phyloP scores from a whole-genome alignment of 2,888 invertebrate species.

The Strigamia transsilvanica region DNA sequence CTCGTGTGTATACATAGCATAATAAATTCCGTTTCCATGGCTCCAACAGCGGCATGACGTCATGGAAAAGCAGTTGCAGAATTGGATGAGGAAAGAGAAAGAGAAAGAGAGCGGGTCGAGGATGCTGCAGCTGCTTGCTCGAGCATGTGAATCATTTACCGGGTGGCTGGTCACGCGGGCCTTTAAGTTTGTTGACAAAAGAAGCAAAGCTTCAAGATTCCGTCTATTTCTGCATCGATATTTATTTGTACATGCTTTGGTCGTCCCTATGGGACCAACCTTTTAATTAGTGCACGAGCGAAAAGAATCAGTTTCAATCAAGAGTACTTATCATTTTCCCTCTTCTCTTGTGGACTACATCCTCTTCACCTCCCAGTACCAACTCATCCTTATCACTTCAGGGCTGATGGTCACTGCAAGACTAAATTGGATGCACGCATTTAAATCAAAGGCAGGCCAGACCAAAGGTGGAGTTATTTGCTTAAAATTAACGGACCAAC shows the following conservation, averaged over 20 bases:
- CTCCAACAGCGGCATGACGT: constrained; percentile 17
- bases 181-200: constrained; percentile 48
- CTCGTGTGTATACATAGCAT: constrained; percentile 44
- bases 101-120: constrained; percentile 17
- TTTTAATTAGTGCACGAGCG: constrained; percentile 34
- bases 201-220: constrained; percentile 28
- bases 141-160: constrained; percentile 45
- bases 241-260: constrained; percentile 21
- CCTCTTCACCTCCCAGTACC: constrained; percentile 15
- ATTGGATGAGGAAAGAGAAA: constrained; percentile 3
- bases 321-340: constrained; percentile 22
- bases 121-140: constrained; percentile 41
- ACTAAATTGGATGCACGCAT: constrained; percentile 25
- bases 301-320: constrained; percentile 48
- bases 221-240: constrained; percentile 48
- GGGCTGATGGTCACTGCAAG: constrained; percentile 7
- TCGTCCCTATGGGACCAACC: background rate
- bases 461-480: background rate
- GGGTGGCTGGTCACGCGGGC: constrained; percentile 45
- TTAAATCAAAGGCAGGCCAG: constrained; percentile 28
- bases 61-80: constrained; percentile 39
- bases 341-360: background rate
- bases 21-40: constrained; percentile 45
- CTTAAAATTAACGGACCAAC: constrained; percentile 23
- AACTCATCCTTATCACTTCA: constrained; percentile 22